Evolutionary conservation across 2,888 invertebrate genomes (phyloP).

Genomic region (Callimorpha dominula): DNA sequence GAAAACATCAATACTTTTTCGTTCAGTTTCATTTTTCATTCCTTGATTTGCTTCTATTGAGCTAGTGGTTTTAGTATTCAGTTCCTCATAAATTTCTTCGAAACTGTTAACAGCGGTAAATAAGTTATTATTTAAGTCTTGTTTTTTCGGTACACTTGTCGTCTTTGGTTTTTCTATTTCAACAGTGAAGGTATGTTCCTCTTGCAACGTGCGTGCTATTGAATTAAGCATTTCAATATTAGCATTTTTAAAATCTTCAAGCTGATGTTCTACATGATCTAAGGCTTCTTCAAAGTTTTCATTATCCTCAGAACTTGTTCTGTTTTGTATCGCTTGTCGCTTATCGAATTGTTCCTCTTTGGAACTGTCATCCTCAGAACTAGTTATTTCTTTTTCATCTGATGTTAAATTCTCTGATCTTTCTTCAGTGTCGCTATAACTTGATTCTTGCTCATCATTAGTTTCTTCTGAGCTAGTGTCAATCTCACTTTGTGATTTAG

Average conservation of each 20-base stretch:
- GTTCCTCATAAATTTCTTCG: slow-evolving; percentile 81
- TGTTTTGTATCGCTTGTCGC: slow-evolving; percentile 42
- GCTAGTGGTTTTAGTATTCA: slow-evolving; percentile 49
- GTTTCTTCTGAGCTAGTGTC: slow-evolving; percentile 74
- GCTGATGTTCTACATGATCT: slow-evolving; percentile 77
- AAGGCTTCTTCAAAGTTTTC: slow-evolving; percentile 83
- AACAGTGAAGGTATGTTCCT: slow-evolving; percentile 70
- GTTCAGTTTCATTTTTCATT: neutral
- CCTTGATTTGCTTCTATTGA: slow-evolving; percentile 1
- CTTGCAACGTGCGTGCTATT: slow-evolving; percentile 79
- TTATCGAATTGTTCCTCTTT: slow-evolving; percentile 25
- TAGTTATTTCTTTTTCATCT: slow-evolving; percentile 71
- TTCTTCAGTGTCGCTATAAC: slow-evolving; percentile 77
- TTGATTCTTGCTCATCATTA: slow-evolving; percentile 72
- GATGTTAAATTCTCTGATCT: slow-evolving; percentile 71
- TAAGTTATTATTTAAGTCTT: slow-evolving; percentile 76
- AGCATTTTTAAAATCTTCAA: slow-evolving; percentile 73
- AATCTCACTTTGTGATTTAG: slow-evolving; percentile 81
- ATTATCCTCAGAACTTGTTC: slow-evolving; percentile 82
- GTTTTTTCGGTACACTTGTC: slow-evolving; percentile 37
- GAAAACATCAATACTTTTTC: slow-evolving; percentile 32
- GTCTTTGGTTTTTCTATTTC: slow-evolving; percentile 52
- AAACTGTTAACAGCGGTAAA: slow-evolving; percentile 74
- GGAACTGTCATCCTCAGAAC: slow-evolving; percentile 52
- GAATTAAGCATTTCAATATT: slow-evolving; percentile 80